phyloP scores from a whole-genome alignment of 2,113 vertebrate genomes.

The Atherinomorus stipes region DNA sequence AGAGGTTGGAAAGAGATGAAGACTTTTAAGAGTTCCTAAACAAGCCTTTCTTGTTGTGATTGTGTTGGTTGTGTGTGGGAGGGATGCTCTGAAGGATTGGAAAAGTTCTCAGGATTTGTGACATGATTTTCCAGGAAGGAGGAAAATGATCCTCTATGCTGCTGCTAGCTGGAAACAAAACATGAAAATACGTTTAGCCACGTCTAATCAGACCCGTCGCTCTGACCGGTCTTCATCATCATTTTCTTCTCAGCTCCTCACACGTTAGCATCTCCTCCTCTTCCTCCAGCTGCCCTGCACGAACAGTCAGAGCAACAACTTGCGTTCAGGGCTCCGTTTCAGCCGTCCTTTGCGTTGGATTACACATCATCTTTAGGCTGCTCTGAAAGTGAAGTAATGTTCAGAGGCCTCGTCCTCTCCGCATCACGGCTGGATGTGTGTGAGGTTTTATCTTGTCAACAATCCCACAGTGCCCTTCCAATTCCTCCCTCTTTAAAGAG shows the following conservation, averaged over 20 bases:
- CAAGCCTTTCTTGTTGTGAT: not conserved
- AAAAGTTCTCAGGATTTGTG: slow-evolving; percentile 21
- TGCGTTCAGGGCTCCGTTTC: slow-evolving; percentile 16
- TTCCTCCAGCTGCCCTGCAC: slow-evolving; percentile 20
- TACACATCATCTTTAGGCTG: slow-evolving; percentile 43
- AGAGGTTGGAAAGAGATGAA: not conserved
- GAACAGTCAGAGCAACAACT: slow-evolving; percentile 22
- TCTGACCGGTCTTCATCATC: slow-evolving; percentile 10
- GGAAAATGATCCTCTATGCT: not conserved
- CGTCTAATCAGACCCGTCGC: slow-evolving; percentile 13
- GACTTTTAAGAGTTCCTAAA: too few species aligned
- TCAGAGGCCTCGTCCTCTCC: slow-evolving; percentile 39
- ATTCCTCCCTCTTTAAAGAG: slow-evolving; percentile 44
- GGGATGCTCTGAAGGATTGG: not conserved
- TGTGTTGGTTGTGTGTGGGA: not conserved
- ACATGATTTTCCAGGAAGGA: slow-evolving; percentile 2
- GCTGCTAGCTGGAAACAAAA: slow-evolving; percentile 13
- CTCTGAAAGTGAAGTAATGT: slow-evolving; percentile 50
- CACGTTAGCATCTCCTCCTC: slow-evolving; percentile 1
- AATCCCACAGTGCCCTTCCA: slow-evolving; percentile 44
- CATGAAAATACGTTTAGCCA: slow-evolving; percentile 18
- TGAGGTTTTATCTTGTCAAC: slow-evolving; percentile 39
- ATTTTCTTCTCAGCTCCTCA: slow-evolving; percentile 3
- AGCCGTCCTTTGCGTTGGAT: slow-evolving; percentile 38
- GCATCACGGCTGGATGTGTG: not conserved